Evolutionary conservation across 2,888 invertebrate species (phyloP).

Genomic region (Agrochola lota): DNA sequence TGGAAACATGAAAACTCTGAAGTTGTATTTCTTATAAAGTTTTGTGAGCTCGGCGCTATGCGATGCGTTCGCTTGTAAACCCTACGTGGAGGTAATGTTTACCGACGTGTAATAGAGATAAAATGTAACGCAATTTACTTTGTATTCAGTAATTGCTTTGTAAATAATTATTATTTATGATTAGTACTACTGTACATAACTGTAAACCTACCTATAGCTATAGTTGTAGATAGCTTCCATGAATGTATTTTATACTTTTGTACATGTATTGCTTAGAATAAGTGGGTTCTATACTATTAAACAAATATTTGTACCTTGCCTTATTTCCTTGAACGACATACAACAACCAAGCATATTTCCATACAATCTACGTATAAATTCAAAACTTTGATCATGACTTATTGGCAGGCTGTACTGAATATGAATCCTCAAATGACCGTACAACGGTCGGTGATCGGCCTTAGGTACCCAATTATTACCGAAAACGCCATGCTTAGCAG

Average conservation of each 20-base stretch:
- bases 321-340: constrained; percentile 33
- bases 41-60: constrained; percentile 73
- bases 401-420: constrained; percentile 8
- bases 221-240: constrained; percentile 75
- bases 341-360: too few species aligned
- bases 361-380: too few species aligned
- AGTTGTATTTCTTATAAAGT: constrained; percentile 82
- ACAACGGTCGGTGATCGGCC: neutral
- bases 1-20: constrained; percentile 84
- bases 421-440: constrained; percentile 23
- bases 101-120: constrained; percentile 71
- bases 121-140: constrained; percentile 69
- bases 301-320: constrained; percentile 39
- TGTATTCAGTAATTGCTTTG: constrained; percentile 77
- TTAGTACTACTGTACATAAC: constrained; percentile 80
- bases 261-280: constrained; percentile 72
- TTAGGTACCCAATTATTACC: constrained; percentile 18
- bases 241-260: constrained; percentile 74
- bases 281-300: constrained; percentile 74
- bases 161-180: constrained; percentile 86
- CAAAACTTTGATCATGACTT: neutral
- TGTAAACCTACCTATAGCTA: constrained; percentile 70
- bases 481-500: constrained; percentile 9
- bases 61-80: constrained; percentile 70
- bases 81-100: constrained; percentile 71